phyloP scores from a whole-genome alignment of 2,113 vertebrate species.

The Upupa epops region DNA sequence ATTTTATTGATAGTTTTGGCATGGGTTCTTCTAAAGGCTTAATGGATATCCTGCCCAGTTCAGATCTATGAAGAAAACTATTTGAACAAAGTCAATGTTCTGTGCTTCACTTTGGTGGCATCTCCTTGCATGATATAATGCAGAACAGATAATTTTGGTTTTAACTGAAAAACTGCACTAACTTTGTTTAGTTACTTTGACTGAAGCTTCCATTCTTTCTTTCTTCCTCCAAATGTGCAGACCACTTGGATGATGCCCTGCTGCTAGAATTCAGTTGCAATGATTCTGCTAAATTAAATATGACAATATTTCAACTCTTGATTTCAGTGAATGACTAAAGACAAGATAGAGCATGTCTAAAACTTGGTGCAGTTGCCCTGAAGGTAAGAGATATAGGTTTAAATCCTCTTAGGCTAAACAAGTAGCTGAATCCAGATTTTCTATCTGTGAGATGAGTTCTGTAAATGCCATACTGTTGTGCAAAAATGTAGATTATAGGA shows the following conservation, averaged over 20 bases:
- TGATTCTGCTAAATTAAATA: neutral
- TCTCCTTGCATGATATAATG: neutral
- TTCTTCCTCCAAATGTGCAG: neutral
- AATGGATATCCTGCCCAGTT: neutral
- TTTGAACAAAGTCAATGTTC: neutral
- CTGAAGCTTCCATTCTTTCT: neutral
- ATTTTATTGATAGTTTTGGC: neutral
- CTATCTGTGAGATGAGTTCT: neutral
- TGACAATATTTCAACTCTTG: neutral
- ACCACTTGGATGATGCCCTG: neutral
- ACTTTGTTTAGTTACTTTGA: neutral
- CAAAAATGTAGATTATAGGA: neutral
- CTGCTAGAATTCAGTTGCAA: neutral
- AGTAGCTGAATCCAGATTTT: neutral
- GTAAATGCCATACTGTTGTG: neutral
- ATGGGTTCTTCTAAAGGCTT: neutral
- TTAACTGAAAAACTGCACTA: neutral
- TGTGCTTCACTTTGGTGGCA: neutral
- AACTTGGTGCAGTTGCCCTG: neutral
- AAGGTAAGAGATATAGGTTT: neutral
- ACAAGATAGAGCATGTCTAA: neutral
- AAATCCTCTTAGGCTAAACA: neutral
- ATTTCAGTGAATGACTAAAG: neutral
- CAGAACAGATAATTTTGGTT: neutral
- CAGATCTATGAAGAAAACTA: neutral